phyloP scores from a whole-genome alignment of 2,888 invertebrate genomes.

The Drosophila gaucha region DNA sequence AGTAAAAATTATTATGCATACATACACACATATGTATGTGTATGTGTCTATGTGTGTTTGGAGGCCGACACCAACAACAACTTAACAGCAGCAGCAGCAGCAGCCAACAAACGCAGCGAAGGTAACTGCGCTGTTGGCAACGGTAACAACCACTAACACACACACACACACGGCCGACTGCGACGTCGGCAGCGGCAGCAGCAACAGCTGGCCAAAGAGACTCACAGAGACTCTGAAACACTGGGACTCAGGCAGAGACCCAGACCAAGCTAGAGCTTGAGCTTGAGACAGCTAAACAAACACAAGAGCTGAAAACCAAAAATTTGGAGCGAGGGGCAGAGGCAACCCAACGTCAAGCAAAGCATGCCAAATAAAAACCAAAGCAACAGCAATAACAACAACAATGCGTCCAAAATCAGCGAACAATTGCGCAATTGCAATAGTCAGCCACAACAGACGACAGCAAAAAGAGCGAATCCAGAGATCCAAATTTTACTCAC shows the following conservation, averaged over 20 bases:
- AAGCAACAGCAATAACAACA: slow-evolving; percentile 46
- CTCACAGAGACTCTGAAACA: slow-evolving; percentile 20
- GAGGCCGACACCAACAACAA: slow-evolving; percentile 67
- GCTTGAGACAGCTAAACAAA: slow-evolving; percentile 34
- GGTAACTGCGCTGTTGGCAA: slow-evolving; percentile 49
- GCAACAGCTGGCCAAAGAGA: slow-evolving; percentile 57
- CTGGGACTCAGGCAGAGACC: slow-evolving; percentile 16
- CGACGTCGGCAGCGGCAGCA: slow-evolving; percentile 38
- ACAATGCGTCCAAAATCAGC: slow-evolving; percentile 59
- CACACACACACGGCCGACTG: slow-evolving; percentile 14
- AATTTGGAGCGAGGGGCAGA: slow-evolving; percentile 25
- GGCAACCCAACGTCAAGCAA: slow-evolving; percentile 29
- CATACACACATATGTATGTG: slow-evolving; percentile 36
- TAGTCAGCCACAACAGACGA: slow-evolving; percentile 40
- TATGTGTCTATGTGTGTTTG: slow-evolving; percentile 54
- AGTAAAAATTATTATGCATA: slow-evolving; percentile 78
- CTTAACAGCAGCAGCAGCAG: slow-evolving; percentile 29
- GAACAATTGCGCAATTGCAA: slow-evolving; percentile 78
- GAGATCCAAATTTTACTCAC: slow-evolving; percentile 30
- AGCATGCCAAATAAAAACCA: slow-evolving; percentile 48
- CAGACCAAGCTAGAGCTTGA: slow-evolving; percentile 15
- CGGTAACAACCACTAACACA: slow-evolving; percentile 45
- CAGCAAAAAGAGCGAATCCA: slow-evolving; percentile 45
- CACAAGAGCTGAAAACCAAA: slow-evolving; percentile 17
- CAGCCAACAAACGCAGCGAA: slow-evolving; percentile 45